These are phyloP conservation scores for Otis tarda DNA, from an alignment of 2,113 vertebrate genomes.

Conservation along the genomic window DNA sequence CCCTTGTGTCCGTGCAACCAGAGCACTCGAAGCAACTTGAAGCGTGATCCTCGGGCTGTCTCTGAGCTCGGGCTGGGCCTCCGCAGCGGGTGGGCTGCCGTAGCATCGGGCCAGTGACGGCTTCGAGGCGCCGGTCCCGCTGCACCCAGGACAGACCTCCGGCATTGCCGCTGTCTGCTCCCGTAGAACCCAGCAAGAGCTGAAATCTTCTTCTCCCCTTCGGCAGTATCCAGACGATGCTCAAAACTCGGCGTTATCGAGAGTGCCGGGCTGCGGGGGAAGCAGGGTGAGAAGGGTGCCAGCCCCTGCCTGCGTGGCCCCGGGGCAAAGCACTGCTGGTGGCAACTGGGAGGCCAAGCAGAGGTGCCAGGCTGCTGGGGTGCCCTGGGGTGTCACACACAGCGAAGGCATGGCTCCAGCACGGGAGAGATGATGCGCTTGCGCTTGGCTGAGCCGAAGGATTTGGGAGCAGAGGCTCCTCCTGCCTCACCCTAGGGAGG, in stretches of 20 bases:
- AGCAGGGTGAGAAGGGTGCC: neutral
- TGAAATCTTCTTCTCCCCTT: neutral
- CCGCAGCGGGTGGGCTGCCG: neutral
- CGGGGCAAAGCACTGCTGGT: rapidly evolving
- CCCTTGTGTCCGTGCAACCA: neutral
- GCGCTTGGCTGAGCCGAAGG: neutral
- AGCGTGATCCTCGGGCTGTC: neutral
- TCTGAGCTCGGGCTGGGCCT: neutral
- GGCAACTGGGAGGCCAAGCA: neutral
- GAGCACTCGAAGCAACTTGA: neutral
- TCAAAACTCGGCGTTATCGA: rapidly evolving
- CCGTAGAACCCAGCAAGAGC: neutral
- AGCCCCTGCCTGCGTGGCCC: neutral
- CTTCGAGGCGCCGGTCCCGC: rapidly evolving
- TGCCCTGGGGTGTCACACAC: too few species aligned
- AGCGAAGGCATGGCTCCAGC: rapidly evolving
- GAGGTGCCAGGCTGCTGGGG: neutral
- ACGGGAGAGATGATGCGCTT: neutral
- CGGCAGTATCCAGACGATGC: neutral
- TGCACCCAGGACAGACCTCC: neutral
- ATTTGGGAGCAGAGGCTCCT: neutral
- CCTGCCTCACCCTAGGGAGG: neutral
- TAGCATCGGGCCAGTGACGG: neutral
- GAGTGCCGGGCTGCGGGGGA: neutral
- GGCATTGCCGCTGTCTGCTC: neutral